Conservation (phyloP, 1,140 invertebrate species). For the Bombyx mandarina region DNA sequence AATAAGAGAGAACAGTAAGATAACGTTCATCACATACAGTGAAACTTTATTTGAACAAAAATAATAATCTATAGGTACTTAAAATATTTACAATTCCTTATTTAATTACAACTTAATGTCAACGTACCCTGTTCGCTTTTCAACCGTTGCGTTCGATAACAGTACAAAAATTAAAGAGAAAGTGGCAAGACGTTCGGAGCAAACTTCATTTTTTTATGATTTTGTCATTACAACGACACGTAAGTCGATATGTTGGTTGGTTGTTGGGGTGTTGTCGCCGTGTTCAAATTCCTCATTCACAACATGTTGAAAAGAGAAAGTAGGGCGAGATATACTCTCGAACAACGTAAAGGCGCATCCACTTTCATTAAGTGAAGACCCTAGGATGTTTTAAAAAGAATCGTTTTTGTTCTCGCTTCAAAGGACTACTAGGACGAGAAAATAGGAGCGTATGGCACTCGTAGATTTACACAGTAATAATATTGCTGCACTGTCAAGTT, state of each 20-base stretch:
- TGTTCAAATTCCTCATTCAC: conserved; percentile 26
- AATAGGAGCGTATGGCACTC: no score
- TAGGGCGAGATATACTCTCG: conserved; percentile 28
- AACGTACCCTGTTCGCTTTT: conserved; percentile 68
- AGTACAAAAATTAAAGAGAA: conserved; percentile 23
- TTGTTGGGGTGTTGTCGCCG: neutral
- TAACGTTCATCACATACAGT: conserved; percentile 47
- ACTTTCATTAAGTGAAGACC: no score
- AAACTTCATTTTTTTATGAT: conserved; percentile 15
- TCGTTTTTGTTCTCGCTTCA: no score
- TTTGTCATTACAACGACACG: neutral
- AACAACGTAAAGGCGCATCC: conserved; percentile 24
- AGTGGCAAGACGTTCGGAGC: conserved; percentile 41
- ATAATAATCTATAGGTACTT: conserved; percentile 58
- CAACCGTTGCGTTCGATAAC: conserved; percentile 53
- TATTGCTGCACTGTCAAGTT: no score
- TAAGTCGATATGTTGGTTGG: neutral
- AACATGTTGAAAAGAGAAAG: conserved; percentile 67
- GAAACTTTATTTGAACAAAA: conserved; percentile 69
- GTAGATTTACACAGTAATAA: no score
- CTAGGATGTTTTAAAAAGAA: no score
- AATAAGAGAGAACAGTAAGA: conserved; percentile 7
- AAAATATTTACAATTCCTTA: conserved; percentile 68
- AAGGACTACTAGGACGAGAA: no score
- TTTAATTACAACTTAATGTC: conserved; percentile 52